Percentiles rank a stretch among this genome's conserved stretches.
phyloP scores from a whole-genome alignment of 2,797 vertebrate genomes.

The Melopsittacus undulatus region DNA sequence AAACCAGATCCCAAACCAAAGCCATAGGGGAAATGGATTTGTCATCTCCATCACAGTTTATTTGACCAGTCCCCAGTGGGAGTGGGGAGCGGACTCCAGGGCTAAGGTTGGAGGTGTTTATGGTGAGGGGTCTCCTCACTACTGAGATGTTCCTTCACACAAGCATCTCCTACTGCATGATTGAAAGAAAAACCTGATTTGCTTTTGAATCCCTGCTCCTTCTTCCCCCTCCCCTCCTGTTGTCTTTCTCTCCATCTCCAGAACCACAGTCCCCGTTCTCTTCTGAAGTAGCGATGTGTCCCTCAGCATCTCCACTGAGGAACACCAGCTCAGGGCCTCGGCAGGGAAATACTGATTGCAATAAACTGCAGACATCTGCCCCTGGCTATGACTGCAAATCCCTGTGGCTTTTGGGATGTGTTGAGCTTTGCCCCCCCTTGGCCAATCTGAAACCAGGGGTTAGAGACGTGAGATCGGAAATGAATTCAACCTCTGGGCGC shows the following conservation, averaged over 20 bases:
- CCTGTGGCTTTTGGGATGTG: rapidly evolving
- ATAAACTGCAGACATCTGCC: not conserved
- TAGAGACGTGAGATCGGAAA: not conserved
- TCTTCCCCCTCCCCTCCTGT: not conserved
- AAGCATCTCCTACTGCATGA: not conserved
- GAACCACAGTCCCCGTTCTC: not conserved
- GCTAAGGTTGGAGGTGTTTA: not conserved
- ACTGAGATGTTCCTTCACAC: not conserved
- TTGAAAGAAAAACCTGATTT: not conserved
- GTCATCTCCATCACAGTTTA: not conserved
- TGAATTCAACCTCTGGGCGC: rapidly evolving
- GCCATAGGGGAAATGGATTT: not conserved
- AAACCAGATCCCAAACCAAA: not conserved
- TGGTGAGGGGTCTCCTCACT: not conserved
- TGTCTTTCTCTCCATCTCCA: not conserved
- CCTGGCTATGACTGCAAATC: not conserved
- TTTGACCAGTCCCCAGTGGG: not conserved
- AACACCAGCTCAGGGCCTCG: not conserved
- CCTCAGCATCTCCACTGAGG: not conserved
- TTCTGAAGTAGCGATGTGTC: not conserved
- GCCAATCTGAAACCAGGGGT: not conserved
- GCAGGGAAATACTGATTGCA: not conserved
- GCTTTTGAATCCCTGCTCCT: not conserved
- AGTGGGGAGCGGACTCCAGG: not conserved
- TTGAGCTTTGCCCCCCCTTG: not conserved